A percentile compares a stretch with the other conserved stretches of the same genome.
Conservation (phyloP, 2,888 invertebrate species). For the Dryococelus australis region DNA sequence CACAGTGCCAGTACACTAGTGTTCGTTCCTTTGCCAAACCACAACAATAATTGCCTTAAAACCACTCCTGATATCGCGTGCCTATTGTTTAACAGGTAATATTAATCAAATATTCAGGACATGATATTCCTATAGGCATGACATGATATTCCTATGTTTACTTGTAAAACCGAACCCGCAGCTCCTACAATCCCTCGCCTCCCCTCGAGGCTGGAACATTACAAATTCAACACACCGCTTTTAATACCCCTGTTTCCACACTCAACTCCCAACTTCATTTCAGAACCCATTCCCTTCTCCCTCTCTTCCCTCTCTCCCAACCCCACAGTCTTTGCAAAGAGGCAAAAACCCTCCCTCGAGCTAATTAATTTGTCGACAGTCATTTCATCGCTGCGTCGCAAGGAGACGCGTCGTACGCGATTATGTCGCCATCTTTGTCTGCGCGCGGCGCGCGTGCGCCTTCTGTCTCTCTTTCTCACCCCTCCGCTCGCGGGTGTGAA, state of each 20-base stretch:
- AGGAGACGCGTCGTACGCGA: constrained; percentile 40
- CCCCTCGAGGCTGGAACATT: not conserved
- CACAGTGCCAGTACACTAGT: not conserved
- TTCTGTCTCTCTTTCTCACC: constrained; percentile 27
- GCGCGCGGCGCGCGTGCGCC: constrained; percentile 28
- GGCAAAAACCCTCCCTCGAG: constrained; percentile 38
- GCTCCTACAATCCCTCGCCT: not conserved
- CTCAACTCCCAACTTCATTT: not conserved
- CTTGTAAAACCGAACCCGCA: not conserved
- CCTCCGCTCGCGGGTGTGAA: not conserved
- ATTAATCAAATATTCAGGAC: not conserved
- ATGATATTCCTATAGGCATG: not conserved
- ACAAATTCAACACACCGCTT: not conserved
- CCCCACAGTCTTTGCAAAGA: not conserved
- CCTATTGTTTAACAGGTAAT: not conserved
- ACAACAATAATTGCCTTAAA: no score
- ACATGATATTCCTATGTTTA: not conserved
- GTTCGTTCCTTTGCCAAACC: no score
- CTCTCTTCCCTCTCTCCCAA: not conserved
- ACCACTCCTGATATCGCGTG: not conserved
- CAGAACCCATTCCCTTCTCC: not conserved
- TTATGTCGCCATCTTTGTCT: constrained; percentile 38
- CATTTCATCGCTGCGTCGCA: constrained; percentile 41
- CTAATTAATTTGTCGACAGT: constrained; percentile 46
- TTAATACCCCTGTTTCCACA: not conserved